These are phyloP conservation scores for Neostethus bicornis DNA, from an alignment of 2,797 vertebrate species.

Conservation along the genomic window DNA sequence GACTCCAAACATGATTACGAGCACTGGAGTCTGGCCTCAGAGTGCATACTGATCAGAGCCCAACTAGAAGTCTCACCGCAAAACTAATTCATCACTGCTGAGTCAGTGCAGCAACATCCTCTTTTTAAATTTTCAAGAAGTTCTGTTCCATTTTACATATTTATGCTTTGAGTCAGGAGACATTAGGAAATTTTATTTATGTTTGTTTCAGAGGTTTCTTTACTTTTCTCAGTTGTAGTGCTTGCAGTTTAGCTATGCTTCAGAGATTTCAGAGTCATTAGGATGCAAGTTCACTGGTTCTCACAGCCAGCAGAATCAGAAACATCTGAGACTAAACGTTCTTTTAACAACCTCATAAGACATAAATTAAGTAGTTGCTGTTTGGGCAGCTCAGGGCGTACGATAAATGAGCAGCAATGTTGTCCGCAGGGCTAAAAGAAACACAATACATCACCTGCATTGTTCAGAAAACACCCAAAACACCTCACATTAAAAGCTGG, in stretches of 20 bases:
- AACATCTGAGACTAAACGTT: too few relatives aligned
- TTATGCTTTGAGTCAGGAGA: slow-evolving; percentile 20
- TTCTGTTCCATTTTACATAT: slow-evolving; percentile 25
- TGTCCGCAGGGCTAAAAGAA: too few relatives aligned
- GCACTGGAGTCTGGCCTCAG: slow-evolving; percentile 19
- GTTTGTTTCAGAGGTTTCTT: slow-evolving; percentile 16
- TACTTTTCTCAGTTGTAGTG: neutral
- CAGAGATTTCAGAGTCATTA: neutral
- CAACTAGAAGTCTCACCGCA: slow-evolving; percentile 14
- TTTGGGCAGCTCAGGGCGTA: too few relatives aligned
- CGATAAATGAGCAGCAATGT: too few relatives aligned
- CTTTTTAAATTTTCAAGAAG: slow-evolving; percentile 24
- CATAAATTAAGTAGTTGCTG: too few relatives aligned
- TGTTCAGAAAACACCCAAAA: too few relatives aligned
- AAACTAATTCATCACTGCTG: slow-evolving; percentile 34
- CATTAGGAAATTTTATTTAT: slow-evolving; percentile 11
- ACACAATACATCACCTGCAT: too few relatives aligned
- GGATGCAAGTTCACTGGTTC: too few relatives aligned
- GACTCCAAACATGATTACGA: slow-evolving; percentile 35
- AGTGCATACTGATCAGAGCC: slow-evolving; percentile 36
- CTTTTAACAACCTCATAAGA: too few relatives aligned
- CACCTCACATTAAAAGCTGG: too few relatives aligned
- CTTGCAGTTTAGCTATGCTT: neutral
- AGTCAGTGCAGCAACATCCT: slow-evolving; percentile 17
- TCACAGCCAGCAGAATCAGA: neutral